Evolutionary conservation across 2,113 vertebrate species (phyloP).

Genomic region (Daphoenositta chrysoptera): DNA sequence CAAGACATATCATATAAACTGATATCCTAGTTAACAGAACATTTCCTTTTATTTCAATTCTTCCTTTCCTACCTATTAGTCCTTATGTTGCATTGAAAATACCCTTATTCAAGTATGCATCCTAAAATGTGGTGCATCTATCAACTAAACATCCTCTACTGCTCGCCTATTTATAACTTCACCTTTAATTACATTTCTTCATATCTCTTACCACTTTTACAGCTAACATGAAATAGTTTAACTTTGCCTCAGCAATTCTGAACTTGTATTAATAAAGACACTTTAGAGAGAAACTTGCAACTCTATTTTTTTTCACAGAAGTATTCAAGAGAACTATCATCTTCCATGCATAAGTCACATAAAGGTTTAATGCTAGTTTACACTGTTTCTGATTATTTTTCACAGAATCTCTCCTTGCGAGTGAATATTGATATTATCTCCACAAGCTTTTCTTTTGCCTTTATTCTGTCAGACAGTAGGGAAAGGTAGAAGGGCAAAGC

Average conservation of each 20-base stretch:
- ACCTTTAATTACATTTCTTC: neutral
- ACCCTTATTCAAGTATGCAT: neutral
- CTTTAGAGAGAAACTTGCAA: neutral
- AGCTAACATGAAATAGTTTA: neutral
- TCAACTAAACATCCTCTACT: neutral
- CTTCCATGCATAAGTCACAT: neutral
- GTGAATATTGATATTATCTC: neutral
- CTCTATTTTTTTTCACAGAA: neutral
- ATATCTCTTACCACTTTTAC: neutral
- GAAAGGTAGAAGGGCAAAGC: neutral
- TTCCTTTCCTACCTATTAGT: neutral
- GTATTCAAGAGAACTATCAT: neutral
- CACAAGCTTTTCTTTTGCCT: neutral
- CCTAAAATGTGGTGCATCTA: neutral
- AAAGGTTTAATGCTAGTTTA: neutral
- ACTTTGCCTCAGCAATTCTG: neutral
- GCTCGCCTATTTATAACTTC: neutral
- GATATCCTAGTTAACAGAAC: neutral
- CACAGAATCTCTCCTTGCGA: neutral
- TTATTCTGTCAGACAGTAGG: neutral
- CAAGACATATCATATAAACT: neutral
- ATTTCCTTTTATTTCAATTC: neutral
- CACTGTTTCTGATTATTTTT: neutral
- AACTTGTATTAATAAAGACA: neutral
- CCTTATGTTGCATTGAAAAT: neutral